These are phyloP conservation scores for Neodiprion pinetum DNA, from an alignment of 1,140 invertebrate genomes.

Conservation along the genomic window DNA sequence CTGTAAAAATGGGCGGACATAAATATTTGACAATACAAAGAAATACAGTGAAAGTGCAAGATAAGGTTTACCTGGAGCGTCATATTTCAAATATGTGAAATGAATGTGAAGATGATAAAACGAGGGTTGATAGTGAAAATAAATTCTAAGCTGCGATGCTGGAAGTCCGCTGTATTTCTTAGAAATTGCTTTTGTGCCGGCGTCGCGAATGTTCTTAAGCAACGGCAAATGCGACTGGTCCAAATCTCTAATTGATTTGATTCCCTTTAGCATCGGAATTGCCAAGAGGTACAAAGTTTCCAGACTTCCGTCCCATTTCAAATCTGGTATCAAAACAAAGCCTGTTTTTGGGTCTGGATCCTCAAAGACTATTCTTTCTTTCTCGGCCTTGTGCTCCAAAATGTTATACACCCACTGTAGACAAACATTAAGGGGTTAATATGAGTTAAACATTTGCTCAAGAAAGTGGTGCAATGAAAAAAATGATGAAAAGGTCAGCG, in stretches of 20 bases:
- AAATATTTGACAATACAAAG: conserved; percentile 14
- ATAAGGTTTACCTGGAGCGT: conserved; percentile 73
- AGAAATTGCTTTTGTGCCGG: conserved; percentile 75
- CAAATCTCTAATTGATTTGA: conserved; percentile 88
- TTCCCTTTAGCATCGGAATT: conserved; percentile 73
- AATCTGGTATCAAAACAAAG: conserved; percentile 89
- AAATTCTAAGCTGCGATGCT: conserved; percentile 78
- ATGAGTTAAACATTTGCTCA: conserved; percentile 12
- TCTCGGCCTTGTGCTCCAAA: conserved; percentile 87
- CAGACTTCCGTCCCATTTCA: conserved; percentile 90
- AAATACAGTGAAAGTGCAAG: conserved; percentile 24
- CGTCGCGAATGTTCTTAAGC: conserved; percentile 80
- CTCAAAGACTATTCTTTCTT: conserved; percentile 84
- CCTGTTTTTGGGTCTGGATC: conserved; percentile 81
- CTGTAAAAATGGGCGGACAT: conserved; percentile 43
- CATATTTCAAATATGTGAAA: conserved; percentile 84
- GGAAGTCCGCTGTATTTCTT: conserved; percentile 78
- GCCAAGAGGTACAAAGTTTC: conserved; percentile 86
- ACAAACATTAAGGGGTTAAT: conserved; percentile 26
- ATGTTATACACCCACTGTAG: conserved; percentile 97
- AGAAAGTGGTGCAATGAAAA: conserved; percentile 12
- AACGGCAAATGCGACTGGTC: conserved; percentile 79
- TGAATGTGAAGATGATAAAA: conserved; percentile 98
- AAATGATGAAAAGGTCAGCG: conserved; percentile 14
- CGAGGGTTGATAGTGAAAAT: conserved; percentile 95